Conservation (phyloP, 2,113 vertebrate genomes). For the Caretta caretta region DNA sequence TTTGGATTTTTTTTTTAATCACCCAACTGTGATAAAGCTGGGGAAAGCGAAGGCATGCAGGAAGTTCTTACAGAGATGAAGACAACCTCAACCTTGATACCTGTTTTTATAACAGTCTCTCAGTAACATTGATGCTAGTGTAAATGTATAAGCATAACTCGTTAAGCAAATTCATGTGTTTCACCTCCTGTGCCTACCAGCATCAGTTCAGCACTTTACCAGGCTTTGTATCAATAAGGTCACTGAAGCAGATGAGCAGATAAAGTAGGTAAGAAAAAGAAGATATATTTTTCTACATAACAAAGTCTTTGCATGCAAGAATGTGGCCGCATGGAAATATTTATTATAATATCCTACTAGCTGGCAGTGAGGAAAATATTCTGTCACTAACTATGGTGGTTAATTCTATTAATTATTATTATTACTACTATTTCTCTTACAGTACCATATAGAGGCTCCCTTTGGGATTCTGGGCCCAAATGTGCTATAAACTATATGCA, state of each 20-base stretch:
- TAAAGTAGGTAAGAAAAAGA: conserved; percentile 21
- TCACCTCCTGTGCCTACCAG: conserved; percentile 15
- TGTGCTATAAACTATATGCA: neutral
- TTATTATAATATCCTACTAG: conserved; percentile 72
- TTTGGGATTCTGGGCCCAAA: neutral
- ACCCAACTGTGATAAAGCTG: neutral
- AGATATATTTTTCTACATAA: neutral
- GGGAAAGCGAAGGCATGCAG: neutral
- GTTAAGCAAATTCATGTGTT: neutral
- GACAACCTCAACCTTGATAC: conserved; percentile 16
- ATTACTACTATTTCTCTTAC: conserved; percentile 17
- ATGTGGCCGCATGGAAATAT: conserved; percentile 68
- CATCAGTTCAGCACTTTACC: neutral
- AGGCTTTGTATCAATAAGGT: neutral
- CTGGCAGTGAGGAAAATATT: conserved; percentile 54
- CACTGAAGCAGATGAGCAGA: conserved; percentile 43
- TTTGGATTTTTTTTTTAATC: neutral
- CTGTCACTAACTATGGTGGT: conserved; percentile 71
- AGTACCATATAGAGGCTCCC: neutral
- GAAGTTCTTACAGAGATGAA: neutral
- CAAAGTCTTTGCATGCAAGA: conserved; percentile 49
- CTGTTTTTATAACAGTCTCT: conserved; percentile 31
- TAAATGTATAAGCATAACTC: neutral
- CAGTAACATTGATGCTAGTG: neutral
- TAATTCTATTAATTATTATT: conserved; percentile 71